Base-by-base conservation (phyloP, 2,888 invertebrate genomes). In the Cosmorhoe ocellata region DNA sequence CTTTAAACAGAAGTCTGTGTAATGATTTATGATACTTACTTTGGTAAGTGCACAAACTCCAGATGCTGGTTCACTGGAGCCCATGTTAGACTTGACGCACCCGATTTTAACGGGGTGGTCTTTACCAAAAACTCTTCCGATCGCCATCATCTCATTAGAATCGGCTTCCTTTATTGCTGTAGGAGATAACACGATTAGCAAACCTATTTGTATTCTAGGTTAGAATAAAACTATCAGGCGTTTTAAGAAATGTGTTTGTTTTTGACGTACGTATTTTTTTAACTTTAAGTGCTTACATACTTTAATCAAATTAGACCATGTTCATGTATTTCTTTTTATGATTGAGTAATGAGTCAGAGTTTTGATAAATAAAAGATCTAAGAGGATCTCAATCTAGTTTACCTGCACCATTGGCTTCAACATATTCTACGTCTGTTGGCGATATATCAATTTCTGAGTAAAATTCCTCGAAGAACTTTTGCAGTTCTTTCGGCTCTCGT, bases 371-470 rank as follows among this genome's bases (percentile, higher is more conserved):
- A n/a, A n/a, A n/a, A n/a, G n/a, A n/a, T n/a, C n/a, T n/a, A n/a
- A n/a, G n/a, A n/a, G n/a, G n/a, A n/a, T n/a, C n/a, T n/a, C n/a
- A n/a, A n/a, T n/a, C 18, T 18, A 18, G 12, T 1, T 58, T 63
- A 79, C 95, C 95, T 40, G 94, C 93, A 47, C 94, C 94, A 65
- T 96, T 96, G 12, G 96, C 95, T 81, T 97, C 97, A 2, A 97
- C 86, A 70, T 93, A 97, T 39, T 92, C 92, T 4, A 97, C 91
- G 0, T 91, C 81, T 7, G 78, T 71, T 0, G 96, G 96, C 41
- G 92, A 90, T 3, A 97, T 72, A 18, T 91, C 84, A 26, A 93
- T 92, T 70, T 93, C 92, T 0, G 86, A 71, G 59, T 93, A 93
- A 57, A 93, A 91, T 34, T 91, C 88, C 2, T 81, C 71, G 0